Percentiles rank a stretch among this genome's conserved stretches.
These are phyloP conservation scores for Pantherophis guttatus DNA, from an alignment of 2,113 vertebrate genomes.

Conservation along the genomic window DNA sequence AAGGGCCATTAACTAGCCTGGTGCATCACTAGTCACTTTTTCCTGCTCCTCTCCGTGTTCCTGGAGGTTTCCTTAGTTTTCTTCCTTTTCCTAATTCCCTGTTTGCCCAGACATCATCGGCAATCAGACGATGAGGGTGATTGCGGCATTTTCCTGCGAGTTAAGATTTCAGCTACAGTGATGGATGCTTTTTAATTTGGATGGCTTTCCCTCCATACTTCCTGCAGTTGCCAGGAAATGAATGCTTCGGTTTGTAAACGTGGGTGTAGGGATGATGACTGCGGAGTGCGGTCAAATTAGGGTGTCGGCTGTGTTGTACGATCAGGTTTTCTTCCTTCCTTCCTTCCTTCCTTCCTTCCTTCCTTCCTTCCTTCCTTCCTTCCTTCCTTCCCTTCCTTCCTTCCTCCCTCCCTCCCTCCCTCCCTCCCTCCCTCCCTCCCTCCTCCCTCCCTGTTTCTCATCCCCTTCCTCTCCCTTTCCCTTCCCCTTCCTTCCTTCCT, in stretches of 20 bases:
- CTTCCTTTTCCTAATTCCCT: conserved; percentile 52
- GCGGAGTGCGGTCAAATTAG: background rate
- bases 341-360: background rate
- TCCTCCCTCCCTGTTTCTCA: too few relatives aligned
- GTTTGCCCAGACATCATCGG: conserved; percentile 51
- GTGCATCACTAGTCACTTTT: conserved; percentile 76
- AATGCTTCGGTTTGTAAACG: conserved; percentile 37
- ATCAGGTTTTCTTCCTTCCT: background rate
- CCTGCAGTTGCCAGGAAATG: conserved; percentile 35
- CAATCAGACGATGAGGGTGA: background rate
- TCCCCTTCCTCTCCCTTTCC: too few relatives aligned
- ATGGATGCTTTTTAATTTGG: conserved; percentile 63
- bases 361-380: too few relatives aligned
- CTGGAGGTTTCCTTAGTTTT: conserved; percentile 34
- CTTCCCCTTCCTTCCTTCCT: rapidly evolving
- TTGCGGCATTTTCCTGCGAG: rapidly evolving
- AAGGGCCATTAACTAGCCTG: conserved; percentile 69
- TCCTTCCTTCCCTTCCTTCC: too few relatives aligned
- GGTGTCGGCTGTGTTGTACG: background rate
- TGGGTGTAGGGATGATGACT: background rate
- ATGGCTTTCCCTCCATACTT: conserved; percentile 46
- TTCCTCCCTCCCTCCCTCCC: too few relatives aligned
- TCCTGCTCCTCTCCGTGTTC: conserved; percentile 36
- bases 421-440: too few relatives aligned
- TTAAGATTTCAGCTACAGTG: conserved; percentile 67